phyloP scores from a whole-genome alignment of 2,797 vertebrate species.

The Sebastes iracundus region DNA sequence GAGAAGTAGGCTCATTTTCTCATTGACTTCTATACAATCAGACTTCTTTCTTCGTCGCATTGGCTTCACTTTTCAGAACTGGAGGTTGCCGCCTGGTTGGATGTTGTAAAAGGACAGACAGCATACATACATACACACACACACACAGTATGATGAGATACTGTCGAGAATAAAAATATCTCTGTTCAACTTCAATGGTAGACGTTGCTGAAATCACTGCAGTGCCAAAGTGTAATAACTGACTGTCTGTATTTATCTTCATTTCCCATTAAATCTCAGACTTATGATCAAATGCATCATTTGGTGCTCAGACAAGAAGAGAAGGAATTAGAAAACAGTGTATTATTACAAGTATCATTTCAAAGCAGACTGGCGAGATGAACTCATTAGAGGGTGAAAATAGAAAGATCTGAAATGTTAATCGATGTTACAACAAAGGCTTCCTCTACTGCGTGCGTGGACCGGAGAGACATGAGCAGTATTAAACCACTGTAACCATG shows the following conservation, averaged over 20 bases:
- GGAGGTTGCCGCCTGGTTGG: background rate
- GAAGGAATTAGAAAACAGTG: slow-evolving; percentile 3
- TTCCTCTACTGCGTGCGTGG: background rate
- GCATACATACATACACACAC: background rate
- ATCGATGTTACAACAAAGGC: slow-evolving; percentile 24
- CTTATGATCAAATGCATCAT: slow-evolving; percentile 31
- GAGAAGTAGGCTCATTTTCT: too few relatives aligned
- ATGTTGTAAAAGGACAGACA: background rate
- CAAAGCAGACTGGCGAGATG: slow-evolving; percentile 15
- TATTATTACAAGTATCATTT: slow-evolving; percentile 14
- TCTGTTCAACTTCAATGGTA: background rate
- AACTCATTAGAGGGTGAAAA: slow-evolving; percentile 49
- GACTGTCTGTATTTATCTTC: background rate
- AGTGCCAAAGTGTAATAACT: background rate
- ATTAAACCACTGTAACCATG: slow-evolving; percentile 54
- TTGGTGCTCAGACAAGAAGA: slow-evolving; percentile 5
- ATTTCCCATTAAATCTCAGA: slow-evolving; percentile 15
- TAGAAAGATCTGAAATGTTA: slow-evolving; percentile 55
- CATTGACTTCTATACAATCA: too few relatives aligned
- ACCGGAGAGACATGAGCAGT: background rate
- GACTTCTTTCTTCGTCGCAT: too few relatives aligned
- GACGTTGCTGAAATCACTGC: slow-evolving; percentile 2
- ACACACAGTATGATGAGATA: background rate
- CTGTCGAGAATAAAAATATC: background rate
- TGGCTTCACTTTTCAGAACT: too few relatives aligned